phyloP scores from a whole-genome alignment of 2,888 invertebrate species.

The Odontocolon sp. region DNA sequence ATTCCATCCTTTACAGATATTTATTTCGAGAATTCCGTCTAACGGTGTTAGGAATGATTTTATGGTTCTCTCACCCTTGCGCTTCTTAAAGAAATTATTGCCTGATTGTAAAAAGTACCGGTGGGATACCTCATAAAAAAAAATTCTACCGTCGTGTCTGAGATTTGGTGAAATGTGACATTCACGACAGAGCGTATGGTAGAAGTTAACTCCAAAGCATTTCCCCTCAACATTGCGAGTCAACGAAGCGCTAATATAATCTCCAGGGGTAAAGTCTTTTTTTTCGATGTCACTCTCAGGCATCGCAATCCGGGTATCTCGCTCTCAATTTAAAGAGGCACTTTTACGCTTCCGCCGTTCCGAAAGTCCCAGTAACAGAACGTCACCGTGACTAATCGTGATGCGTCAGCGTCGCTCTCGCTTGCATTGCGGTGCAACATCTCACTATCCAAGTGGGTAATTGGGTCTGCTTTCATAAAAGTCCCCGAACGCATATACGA shows the following conservation, averaged over 20 bases:
- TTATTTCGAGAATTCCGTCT: conserved; percentile 33
- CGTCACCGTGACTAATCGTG: conserved; percentile 55
- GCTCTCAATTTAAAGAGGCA: conserved; percentile 54
- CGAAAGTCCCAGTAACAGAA: conserved; percentile 12
- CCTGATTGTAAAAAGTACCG: conserved; percentile 6
- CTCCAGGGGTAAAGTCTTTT: conserved; percentile 3
- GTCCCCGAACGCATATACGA: conserved; percentile 16
- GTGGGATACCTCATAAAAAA: conserved; percentile 14
- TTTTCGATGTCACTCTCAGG: conserved; percentile 10
- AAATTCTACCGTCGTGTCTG: conserved; percentile 3
- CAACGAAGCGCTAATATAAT: conserved; percentile 53
- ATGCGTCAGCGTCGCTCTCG: conserved; percentile 34
- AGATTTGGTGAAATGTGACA: conserved; percentile 21
- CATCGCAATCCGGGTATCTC: not conserved
- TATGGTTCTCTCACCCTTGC: conserved; percentile 35
- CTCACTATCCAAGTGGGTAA: conserved; percentile 50
- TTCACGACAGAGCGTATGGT: conserved; percentile 30
- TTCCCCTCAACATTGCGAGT: conserved; percentile 20
- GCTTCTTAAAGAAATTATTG: conserved; percentile 21
- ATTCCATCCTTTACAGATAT: conserved; percentile 46
- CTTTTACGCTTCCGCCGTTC: conserved; percentile 58
- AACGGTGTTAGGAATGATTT: conserved; percentile 38
- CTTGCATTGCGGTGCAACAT: conserved; percentile 37
- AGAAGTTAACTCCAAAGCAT: conserved; percentile 40
- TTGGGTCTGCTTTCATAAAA: conserved; percentile 45